Base-by-base conservation (phyloP, 2,113 vertebrate species). In the Eurystomus gularis region DNA sequence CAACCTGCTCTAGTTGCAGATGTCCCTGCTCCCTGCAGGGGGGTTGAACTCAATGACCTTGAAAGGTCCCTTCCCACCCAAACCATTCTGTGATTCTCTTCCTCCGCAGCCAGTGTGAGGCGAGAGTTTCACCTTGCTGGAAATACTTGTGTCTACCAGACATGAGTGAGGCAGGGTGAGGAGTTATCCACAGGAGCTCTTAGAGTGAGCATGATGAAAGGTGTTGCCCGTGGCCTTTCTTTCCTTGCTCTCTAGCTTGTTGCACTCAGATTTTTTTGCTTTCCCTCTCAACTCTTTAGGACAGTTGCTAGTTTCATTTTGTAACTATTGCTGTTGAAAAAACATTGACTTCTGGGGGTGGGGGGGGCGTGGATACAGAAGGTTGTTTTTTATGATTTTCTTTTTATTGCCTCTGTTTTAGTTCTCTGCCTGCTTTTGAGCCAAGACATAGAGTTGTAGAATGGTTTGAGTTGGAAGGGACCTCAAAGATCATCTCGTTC, bases 121-220 rank as follows among this genome's bases (percentile, higher is more conserved):
- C 1, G 2, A 55, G 57, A 40, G 20, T 54, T 64, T 37, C 42
- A 9, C 40, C 31, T 81, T 2, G 1, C 46, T 66, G 42, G 40
- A 35, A 46, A 57, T 29, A 7, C 26, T 64, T 15, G 13, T 40
- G 49, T 24, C 60, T 33, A 24, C 25, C 10, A 28, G 21, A 2
- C 6, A 5, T 1, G 1, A 39, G 25, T 1, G 1, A 49, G 14
- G 44, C 16, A 19, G 12, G 21, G 10, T 0, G 3, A 31, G 44
- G 21, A 76, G 20, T 26, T 61, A 13, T 7, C 1, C 0, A 7
- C 26, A 15, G 10, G 49, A 51, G 23, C n/a, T 51, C 7, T 39
- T 25, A 8, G 39, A 66, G n/a, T 8, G 26, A 58, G 44, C 3
- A 0, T n/a, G 39, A 8, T n/a, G 14, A 2, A 6, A 17, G 21